Conservation (phyloP, 2,888 invertebrate species). For the Tiphia femorata region DNA sequence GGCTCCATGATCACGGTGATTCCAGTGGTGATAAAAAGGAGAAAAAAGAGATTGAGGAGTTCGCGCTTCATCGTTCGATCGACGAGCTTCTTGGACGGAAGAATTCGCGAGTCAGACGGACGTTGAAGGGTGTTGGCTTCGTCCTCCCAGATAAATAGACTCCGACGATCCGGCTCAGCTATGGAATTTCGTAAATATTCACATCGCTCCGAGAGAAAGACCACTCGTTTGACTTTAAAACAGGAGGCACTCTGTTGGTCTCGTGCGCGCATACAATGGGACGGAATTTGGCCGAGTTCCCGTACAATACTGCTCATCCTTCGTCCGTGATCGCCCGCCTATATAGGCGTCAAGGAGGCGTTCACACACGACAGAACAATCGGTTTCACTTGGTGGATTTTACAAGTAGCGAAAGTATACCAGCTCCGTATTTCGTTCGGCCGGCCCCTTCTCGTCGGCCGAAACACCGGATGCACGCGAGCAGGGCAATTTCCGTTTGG, state of each 20-base stretch:
- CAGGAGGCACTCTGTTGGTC: too few relatives aligned
- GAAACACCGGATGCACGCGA: conserved; percentile 64
- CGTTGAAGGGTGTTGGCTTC: too few relatives aligned
- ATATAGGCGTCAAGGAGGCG: conserved; percentile 58
- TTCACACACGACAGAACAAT: conserved; percentile 65
- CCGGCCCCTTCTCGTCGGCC: conserved; percentile 16
- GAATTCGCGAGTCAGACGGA: not conserved
- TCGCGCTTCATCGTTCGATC: conserved; percentile 49
- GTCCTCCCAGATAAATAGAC: too few relatives aligned
- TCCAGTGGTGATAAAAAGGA: conserved; percentile 49
- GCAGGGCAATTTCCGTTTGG: conserved; percentile 42
- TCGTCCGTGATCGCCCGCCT: conserved; percentile 43
- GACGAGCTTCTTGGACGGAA: too few relatives aligned
- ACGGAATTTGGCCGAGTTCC: conserved; percentile 31
- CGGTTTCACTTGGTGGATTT: conserved; percentile 61
- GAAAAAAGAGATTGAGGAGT: conserved; percentile 42
- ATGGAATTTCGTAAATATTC: not conserved
- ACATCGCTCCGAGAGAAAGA: not conserved
- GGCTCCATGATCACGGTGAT: conserved; percentile 61
- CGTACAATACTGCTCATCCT: conserved; percentile 55
- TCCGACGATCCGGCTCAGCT: not conserved
- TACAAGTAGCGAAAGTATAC: conserved; percentile 62
- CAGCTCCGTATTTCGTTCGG: conserved; percentile 29
- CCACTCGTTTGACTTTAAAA: too few relatives aligned
- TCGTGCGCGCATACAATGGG: too few relatives aligned